These are phyloP conservation scores for Tanaodytes sp. DNA, from an alignment of 2,888 invertebrate genomes.

Conservation along the genomic window DNA sequence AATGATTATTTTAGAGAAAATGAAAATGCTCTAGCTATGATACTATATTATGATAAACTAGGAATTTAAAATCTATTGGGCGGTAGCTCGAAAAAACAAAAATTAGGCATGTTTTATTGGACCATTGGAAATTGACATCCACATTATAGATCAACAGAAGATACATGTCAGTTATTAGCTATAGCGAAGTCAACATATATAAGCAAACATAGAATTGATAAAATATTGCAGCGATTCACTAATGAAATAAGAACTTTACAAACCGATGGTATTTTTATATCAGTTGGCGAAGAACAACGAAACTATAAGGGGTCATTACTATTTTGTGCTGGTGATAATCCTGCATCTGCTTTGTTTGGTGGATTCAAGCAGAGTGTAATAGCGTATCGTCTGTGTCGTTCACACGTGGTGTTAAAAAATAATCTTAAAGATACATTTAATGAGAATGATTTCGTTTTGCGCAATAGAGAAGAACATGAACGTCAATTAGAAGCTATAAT, in stretches of 20 bases:
- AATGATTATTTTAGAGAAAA: neutral
- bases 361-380: neutral
- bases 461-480: neutral
- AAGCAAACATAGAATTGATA: neutral
- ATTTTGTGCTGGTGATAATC: neutral
- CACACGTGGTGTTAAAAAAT: neutral
- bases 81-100: neutral
- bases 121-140: neutral
- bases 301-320: neutral
- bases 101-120: neutral
- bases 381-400: neutral
- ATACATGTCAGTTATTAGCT: neutral
- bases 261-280: neutral
- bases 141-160: neutral
- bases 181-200: neutral
- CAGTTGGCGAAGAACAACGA: neutral
- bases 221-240: neutral
- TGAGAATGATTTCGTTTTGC: neutral
- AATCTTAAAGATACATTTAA: neutral
- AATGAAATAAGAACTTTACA: neutral
- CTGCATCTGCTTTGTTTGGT: neutral
- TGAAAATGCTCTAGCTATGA: neutral
- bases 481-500: neutral
- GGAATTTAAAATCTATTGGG: neutral
- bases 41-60: conserved; percentile 1